These are phyloP conservation scores for Apamea crenata DNA, from an alignment of 2,888 invertebrate genomes.

Conservation along the genomic window DNA sequence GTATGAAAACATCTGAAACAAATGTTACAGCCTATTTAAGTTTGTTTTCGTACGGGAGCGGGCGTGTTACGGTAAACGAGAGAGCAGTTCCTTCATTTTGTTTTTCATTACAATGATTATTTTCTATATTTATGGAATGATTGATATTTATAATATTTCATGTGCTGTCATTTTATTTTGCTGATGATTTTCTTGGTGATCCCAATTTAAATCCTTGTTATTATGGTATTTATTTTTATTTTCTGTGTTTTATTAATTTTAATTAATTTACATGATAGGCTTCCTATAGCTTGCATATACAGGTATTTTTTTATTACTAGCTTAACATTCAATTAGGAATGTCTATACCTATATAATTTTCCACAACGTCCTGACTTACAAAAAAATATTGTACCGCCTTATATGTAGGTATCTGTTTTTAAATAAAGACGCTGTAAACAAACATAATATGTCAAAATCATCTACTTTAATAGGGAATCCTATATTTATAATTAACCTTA, in stretches of 20 bases:
- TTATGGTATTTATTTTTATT: slow-evolving; percentile 18
- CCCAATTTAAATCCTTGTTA: slow-evolving; percentile 35
- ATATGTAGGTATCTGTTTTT: slow-evolving; percentile 21
- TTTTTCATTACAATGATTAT: slow-evolving; percentile 33
- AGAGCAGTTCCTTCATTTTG: slow-evolving; percentile 61
- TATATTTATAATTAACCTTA: no score
- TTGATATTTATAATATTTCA: slow-evolving; percentile 27
- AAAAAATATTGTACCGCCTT: slow-evolving; percentile 18
- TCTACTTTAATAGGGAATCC: neutral
- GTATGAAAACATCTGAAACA: slow-evolving; percentile 52
- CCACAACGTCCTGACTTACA: neutral
- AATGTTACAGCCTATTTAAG: slow-evolving; percentile 70
- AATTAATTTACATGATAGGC: neutral
- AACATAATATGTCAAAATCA: slow-evolving; percentile 16
- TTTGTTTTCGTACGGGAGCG: slow-evolving; percentile 74
- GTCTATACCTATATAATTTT: neutral
- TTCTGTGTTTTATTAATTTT: slow-evolving; percentile 15
- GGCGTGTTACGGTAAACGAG: slow-evolving; percentile 73
- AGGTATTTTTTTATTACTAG: slow-evolving; percentile 10
- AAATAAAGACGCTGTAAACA: slow-evolving; percentile 52
- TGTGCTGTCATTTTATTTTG: slow-evolving; percentile 51
- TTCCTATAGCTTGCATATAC: neutral
- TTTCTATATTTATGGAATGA: slow-evolving; percentile 31
- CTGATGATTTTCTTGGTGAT: slow-evolving; percentile 30
- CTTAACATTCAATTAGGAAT: neutral